Percentiles rank a stretch among this genome's conserved stretches.
phyloP scores from a whole-genome alignment of 2,888 invertebrate genomes.

The Cotesia congregata region DNA sequence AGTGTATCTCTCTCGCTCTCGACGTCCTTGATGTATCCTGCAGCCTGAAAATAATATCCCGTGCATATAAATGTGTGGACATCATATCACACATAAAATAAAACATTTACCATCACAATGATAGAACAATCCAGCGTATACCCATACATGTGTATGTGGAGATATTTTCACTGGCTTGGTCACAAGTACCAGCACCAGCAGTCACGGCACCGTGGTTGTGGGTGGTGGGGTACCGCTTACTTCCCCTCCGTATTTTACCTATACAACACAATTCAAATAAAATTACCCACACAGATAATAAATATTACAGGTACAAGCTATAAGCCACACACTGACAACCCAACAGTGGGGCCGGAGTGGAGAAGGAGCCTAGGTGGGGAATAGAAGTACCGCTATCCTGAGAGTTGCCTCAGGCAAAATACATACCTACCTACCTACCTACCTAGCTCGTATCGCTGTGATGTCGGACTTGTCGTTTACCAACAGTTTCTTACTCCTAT shows the following conservation, averaged over 20 bases:
- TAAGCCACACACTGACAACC: slow-evolving; percentile 2
- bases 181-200: neutral
- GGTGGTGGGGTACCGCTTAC: slow-evolving; percentile 28
- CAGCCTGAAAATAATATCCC: slow-evolving; percentile 31
- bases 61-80: slow-evolving; percentile 7
- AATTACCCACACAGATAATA: too few relatives aligned
- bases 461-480: slow-evolving; percentile 36
- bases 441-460: slow-evolving; percentile 51
- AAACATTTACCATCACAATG: slow-evolving; percentile 13
- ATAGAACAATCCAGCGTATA: slow-evolving; percentile 8
- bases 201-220: slow-evolving; percentile 5
- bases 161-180: slow-evolving; percentile 20
- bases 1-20: slow-evolving; percentile 16
- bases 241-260: too few relatives aligned
- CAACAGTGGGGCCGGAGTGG: slow-evolving; percentile 26
- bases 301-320: too few relatives aligned
- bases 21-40: slow-evolving; percentile 43
- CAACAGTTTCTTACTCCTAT: slow-evolving; percentile 32
- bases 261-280: too few relatives aligned
- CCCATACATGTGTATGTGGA: neutral
- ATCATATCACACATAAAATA: slow-evolving; percentile 12
- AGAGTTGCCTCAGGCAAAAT: slow-evolving; percentile 65
- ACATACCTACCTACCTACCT: slow-evolving; percentile 69
- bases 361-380: slow-evolving; percentile 46
- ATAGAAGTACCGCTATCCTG: slow-evolving; percentile 68